Evolutionary conservation across 2,888 invertebrate species (phyloP).

Genomic region (Apoderus coryli): DNA sequence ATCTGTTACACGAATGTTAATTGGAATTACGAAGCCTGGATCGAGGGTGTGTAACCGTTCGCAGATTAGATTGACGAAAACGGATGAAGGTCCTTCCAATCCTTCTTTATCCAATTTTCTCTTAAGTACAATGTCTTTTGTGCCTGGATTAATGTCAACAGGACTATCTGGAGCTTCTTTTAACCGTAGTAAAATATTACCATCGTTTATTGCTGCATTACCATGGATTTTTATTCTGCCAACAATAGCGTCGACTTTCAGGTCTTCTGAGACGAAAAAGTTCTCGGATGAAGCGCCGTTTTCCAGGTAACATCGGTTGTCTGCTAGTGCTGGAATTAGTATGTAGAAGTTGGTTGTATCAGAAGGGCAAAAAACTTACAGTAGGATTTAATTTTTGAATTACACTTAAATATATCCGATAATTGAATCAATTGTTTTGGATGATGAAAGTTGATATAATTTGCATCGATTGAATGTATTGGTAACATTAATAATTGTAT

Average conservation of each 20-base stretch:
- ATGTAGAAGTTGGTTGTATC: too few relatives aligned
- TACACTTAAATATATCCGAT: too few relatives aligned
- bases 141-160: slow-evolving; percentile 57
- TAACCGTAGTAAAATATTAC: slow-evolving; percentile 64
- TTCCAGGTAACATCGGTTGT: slow-evolving; percentile 80
- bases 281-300: slow-evolving; percentile 84
- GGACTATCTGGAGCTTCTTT: slow-evolving; percentile 72
- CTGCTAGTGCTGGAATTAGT: slow-evolving; percentile 52
- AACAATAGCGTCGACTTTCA: slow-evolving; percentile 62
- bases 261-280: slow-evolving; percentile 79
- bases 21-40: slow-evolving; percentile 62
- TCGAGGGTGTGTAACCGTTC: slow-evolving; percentile 50
- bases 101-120: slow-evolving; percentile 76
- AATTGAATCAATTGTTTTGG: too few relatives aligned
- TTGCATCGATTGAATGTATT: too few relatives aligned
- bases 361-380: too few relatives aligned
- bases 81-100: slow-evolving; percentile 64
- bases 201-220: slow-evolving; percentile 51
- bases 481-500: too few relatives aligned
- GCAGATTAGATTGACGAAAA: slow-evolving; percentile 76
- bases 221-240: slow-evolving; percentile 72
- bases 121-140: slow-evolving; percentile 67
- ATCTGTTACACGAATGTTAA: slow-evolving; percentile 69
- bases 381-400: too few relatives aligned
- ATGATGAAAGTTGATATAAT: too few relatives aligned